Evolutionary conservation across 1,140 invertebrate species (phyloP).

Genomic region (Heliothis subflexa): DNA sequence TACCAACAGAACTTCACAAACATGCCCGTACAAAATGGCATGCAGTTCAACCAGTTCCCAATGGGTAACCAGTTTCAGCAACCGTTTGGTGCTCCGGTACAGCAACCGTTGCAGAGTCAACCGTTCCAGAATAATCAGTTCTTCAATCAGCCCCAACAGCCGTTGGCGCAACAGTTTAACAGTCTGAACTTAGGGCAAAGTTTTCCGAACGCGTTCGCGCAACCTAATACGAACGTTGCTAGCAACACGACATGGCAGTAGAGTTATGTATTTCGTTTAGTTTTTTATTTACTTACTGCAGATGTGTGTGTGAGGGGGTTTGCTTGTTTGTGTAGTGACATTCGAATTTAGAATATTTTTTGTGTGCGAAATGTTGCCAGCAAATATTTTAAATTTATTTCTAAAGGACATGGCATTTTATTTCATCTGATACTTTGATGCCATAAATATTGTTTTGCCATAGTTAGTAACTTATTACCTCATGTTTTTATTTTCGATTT

Average conservation of each 20-base stretch:
- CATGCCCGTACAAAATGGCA: conserved; percentile 63
- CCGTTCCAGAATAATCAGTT: conserved; percentile 66
- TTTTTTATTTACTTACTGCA: conserved; percentile 39
- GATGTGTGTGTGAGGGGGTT: conserved; percentile 21
- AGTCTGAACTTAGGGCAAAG: conserved; percentile 75
- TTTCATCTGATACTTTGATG: background rate
- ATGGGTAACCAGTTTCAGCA: conserved; percentile 72
- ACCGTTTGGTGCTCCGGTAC: conserved; percentile 44
- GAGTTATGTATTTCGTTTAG: conserved; percentile 28
- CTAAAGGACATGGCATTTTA: background rate
- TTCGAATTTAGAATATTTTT: background rate
- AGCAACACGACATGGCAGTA: conserved; percentile 81
- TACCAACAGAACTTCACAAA: conserved; percentile 50
- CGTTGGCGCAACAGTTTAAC: conserved; percentile 73
- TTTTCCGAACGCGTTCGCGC: conserved; percentile 72
- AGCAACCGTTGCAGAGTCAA: conserved; percentile 62
- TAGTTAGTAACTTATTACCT: conserved; percentile 18
- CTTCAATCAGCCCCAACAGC: conserved; percentile 64
- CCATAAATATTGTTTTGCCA: conserved; percentile 16
- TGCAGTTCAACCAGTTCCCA: conserved; percentile 75
- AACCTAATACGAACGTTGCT: conserved; percentile 74
- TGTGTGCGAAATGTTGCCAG: background rate
- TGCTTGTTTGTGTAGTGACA: conserved; percentile 26
- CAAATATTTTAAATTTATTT: background rate
- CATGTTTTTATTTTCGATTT: background rate